phyloP scores from a whole-genome alignment of 1,140 invertebrate species.

The Catajapyx aquilonaris region DNA sequence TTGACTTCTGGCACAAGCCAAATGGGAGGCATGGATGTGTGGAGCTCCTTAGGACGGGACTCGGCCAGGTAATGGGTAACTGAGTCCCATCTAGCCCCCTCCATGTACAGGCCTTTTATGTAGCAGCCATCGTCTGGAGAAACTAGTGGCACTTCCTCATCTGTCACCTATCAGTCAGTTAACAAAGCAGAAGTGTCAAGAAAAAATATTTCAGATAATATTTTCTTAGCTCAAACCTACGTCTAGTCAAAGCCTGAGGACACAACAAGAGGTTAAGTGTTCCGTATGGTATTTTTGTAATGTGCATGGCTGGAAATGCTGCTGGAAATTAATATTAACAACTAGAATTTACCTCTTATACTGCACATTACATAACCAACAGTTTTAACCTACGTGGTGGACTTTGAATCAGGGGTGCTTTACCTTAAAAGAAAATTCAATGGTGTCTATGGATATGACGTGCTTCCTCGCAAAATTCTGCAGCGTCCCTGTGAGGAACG shows the following conservation, averaged over 20 bases:
- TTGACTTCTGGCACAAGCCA: constrained; percentile 34
- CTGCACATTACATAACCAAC: too few species aligned
- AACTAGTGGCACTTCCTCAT: constrained; percentile 17
- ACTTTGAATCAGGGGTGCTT: too few species aligned
- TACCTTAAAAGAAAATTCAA: constrained; percentile 49
- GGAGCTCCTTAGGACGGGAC: constrained; percentile 36
- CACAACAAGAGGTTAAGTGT: too few species aligned
- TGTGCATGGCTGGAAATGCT: too few species aligned
- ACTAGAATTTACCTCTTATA: too few species aligned
- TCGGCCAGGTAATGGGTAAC: constrained; percentile 26
- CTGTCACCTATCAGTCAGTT: constrained; percentile 31
- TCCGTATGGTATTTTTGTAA: too few species aligned
- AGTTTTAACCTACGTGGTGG: too few species aligned
- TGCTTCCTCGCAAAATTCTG: constrained; percentile 64
- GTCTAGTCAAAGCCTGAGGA: too few species aligned
- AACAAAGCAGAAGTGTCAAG: too few species aligned
- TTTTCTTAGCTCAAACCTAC: too few species aligned
- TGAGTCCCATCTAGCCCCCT: constrained; percentile 46
- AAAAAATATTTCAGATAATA: too few species aligned
- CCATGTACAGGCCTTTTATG: constrained; percentile 47
- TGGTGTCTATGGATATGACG: constrained; percentile 50
- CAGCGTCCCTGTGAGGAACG: constrained; percentile 57
- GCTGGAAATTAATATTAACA: too few species aligned
- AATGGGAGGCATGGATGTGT: constrained; percentile 39
- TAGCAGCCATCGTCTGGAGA: constrained; percentile 41